Evolutionary conservation across 53 echinoderm and acorn worm species (phyloP), one percentile per base, ranked within the genome.

Genomic region (Mesocentrotus franciscanus): DNA sequence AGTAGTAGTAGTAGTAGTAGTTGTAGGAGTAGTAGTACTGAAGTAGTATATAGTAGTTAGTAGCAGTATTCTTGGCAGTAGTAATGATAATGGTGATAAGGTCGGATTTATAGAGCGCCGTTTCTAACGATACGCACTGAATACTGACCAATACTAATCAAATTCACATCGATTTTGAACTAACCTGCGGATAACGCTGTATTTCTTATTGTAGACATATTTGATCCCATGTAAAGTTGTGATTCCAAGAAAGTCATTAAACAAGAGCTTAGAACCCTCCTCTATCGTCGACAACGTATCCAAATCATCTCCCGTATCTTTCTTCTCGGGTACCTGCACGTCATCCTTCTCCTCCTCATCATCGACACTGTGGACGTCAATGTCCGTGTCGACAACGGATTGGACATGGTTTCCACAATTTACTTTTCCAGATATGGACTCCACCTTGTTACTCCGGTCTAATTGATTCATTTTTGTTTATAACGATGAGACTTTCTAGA

Each of bases 141-240:
- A 16, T 61, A 39, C 61, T 14, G 0, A 0, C 13, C 61, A 61
- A 61, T 7, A 61, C 12, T 14, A 61, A 61, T 61, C 61, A 16
- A 61, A 61, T 61, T 61, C 61, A 61, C 61, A 61, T 61, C 61
- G 17, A 61, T 61, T 14, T 61, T 17, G 12, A 16, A 71, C 71
- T 79, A 32, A 89, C 90, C 90, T 57, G 18, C 90, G 24, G 58
- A 89, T 29, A 32, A 4, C 3, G 90, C 60, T 60, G 60, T 89
- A 60, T 20, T 57, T n/a, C 27, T 27, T 89, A n/a, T 89, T 58
- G 42, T 59, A 89, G 1, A 89, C 59, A 36, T 89, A 89, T 89
- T 89, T 89, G 60, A 89, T 89, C 29, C 90, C 90, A 60, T 89
- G 90, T 35, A 89, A 60, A 24, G 90, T 89, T 58, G 90, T 89